phyloP scores from a whole-genome alignment of 2,888 invertebrate genomes.

The Trichopoda pennipes region DNA sequence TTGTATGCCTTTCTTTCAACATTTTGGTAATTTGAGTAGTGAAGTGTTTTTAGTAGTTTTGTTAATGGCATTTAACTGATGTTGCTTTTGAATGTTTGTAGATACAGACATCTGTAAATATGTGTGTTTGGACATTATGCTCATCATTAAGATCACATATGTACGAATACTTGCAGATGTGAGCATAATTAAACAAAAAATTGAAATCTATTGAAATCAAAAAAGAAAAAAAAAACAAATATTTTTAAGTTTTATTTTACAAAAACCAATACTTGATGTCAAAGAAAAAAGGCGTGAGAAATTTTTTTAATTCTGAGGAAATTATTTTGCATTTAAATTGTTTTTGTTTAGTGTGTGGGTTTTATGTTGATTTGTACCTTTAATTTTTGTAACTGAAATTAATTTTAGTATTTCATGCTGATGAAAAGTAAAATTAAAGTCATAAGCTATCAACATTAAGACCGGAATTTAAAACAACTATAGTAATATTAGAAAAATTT shows the following conservation, averaged over 20 bases:
- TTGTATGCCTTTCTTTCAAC: slow-evolving; percentile 37
- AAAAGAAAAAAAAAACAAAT: slow-evolving; percentile 26
- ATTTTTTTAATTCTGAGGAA: slow-evolving; percentile 61
- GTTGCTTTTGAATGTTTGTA: slow-evolving; percentile 53
- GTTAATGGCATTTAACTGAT: slow-evolving; percentile 33
- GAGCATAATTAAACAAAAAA: slow-evolving; percentile 28
- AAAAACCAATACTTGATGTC: slow-evolving; percentile 56
- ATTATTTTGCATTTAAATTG: slow-evolving; percentile 39
- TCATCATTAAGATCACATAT: slow-evolving; percentile 12
- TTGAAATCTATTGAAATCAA: slow-evolving; percentile 63
- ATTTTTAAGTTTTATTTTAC: slow-evolving; percentile 25
- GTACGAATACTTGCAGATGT: slow-evolving; percentile 32
- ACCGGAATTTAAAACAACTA: too few species aligned
- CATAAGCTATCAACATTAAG: too few species aligned
- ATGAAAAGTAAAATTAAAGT: too few species aligned
- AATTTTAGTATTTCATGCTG: background rate
- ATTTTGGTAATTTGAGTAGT: slow-evolving; percentile 68
- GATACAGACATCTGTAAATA: slow-evolving; percentile 33
- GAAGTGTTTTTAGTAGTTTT: slow-evolving; percentile 19
- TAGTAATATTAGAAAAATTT: too few species aligned
- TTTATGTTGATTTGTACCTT: background rate
- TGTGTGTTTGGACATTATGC: slow-evolving; percentile 22
- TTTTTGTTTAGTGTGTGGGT: slow-evolving; percentile 8
- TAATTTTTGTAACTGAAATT: background rate
- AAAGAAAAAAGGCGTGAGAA: slow-evolving; percentile 66